phyloP scores from a whole-genome alignment of 64 coral and sea anemone species.

The Actinia tenebrosa region DNA sequence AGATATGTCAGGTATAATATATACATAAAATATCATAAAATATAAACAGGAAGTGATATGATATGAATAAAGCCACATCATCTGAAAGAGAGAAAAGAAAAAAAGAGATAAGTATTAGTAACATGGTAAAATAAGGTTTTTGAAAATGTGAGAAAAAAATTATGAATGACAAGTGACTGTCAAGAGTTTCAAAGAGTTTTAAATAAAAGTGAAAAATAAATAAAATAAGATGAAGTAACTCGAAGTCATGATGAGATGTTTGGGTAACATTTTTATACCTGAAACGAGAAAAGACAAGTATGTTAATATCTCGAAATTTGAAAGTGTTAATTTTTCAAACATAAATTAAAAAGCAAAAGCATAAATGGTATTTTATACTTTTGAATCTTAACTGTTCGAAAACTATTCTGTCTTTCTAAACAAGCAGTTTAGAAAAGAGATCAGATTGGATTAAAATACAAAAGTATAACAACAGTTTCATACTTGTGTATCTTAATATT shows the following conservation, averaged over 20 bases:
- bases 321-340: background rate
- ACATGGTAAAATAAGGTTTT: too few relatives aligned
- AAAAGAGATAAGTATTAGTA: too few relatives aligned
- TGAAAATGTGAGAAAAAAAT: too few relatives aligned
- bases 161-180: too few relatives aligned
- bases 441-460: background rate
- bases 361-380: background rate
- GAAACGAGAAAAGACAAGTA: background rate
- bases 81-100: too few relatives aligned
- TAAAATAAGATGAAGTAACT: too few relatives aligned
- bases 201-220: too few relatives aligned
- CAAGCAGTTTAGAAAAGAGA: background rate
- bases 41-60: too few relatives aligned
- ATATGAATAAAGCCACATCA: too few relatives aligned
- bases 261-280: background rate
- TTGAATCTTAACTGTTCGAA: background rate
- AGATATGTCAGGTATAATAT: too few relatives aligned
- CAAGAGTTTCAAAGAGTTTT: too few relatives aligned
- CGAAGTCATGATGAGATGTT: background rate
- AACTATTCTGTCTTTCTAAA: background rate
- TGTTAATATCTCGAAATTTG: background rate
- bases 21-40: too few relatives aligned
- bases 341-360: background rate
- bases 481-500: background rate
- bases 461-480: background rate